Conservation (phyloP, 2,888 invertebrate genomes). For the Metallyticus violacea region DNA sequence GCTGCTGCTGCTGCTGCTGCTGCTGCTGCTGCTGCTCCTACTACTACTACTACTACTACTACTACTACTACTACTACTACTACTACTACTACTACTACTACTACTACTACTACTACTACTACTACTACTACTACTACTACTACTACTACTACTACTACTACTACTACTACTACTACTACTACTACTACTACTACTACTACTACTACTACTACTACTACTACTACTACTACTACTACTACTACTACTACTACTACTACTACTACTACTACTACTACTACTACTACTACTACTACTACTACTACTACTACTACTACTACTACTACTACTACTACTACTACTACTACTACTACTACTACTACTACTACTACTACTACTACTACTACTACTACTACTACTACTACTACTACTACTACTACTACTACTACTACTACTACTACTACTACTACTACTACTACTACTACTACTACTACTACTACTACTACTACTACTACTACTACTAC, state of each 20-base stretch:
- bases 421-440: background rate
- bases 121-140: background rate
- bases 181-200: background rate
- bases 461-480: constrained; percentile 1
- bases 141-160: background rate
- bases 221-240: constrained; percentile 1
- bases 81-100: background rate
- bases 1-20: background rate
- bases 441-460: background rate
- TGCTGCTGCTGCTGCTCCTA: background rate
- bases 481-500: background rate
- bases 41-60: background rate
- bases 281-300: background rate
- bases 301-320: background rate
- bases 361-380: background rate
- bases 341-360: background rate
- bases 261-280: background rate
- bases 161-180: background rate
- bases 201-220: background rate
- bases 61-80: background rate
- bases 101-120: background rate
- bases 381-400: background rate
- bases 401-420: background rate
- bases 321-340: background rate
- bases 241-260: background rate